Percentiles rank a stretch among this genome's conserved stretches.
phyloP scores from a whole-genome alignment of 1,140 invertebrate genomes.

The Branchinecta lynchi region DNA sequence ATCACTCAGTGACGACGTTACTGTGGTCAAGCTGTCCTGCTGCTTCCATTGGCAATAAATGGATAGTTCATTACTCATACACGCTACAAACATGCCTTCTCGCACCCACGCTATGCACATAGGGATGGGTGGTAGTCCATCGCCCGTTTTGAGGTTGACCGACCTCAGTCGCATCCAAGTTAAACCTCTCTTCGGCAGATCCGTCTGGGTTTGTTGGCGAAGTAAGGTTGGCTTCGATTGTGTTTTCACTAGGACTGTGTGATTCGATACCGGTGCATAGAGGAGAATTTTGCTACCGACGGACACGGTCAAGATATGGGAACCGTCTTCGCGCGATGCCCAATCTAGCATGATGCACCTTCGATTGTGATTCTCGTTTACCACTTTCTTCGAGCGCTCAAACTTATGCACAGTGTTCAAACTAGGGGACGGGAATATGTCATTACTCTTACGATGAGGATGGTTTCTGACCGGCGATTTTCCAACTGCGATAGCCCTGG shows the following conservation, averaged over 20 bases:
- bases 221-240: conserved; percentile 23
- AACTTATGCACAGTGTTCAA: neutral
- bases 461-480: neutral
- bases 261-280: conserved; percentile 56
- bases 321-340: conserved; percentile 97
- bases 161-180: conserved; percentile 90
- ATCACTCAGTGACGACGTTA: conserved; percentile 12
- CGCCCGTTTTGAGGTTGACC: conserved; percentile 80
- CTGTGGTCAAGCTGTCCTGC: conserved; percentile 13
- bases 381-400: conserved; percentile 24
- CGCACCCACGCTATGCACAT: conserved; percentile 98
- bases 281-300: conserved; percentile 80
- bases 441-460: neutral
- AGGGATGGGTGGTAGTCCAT: conserved; percentile 84
- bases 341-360: conserved; percentile 76
- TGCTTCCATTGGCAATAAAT: conserved; percentile 96
- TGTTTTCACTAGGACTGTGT: conserved; percentile 11
- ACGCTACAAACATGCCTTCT: conserved; percentile 91
- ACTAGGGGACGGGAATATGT: neutral
- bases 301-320: conserved; percentile 89
- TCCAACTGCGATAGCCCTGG: neutral
- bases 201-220: conserved; percentile 23
- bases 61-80: conserved; percentile 99
- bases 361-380: conserved; percentile 34
- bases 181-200: conserved; percentile 27